Evolutionary conservation across 2,113 vertebrate species (phyloP), one percentile per base, ranked within the genome.

Genomic region (Lophochroa leadbeateri): DNA sequence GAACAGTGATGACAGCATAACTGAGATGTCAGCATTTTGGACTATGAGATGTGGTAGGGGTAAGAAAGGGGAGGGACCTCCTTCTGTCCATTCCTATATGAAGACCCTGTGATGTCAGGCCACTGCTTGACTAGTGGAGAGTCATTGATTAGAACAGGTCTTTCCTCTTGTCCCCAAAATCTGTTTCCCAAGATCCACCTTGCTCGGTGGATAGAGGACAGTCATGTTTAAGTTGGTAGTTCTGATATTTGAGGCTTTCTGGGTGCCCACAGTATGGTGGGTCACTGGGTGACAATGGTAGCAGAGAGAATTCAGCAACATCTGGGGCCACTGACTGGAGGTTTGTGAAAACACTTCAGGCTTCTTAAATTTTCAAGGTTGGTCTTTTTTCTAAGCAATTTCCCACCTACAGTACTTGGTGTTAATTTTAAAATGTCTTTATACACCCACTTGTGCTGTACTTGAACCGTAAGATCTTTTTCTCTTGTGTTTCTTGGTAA

Each of bases 401-500:
- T 90, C 53, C 13, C n/a, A 27, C 53, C 77, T 69, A 37, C 1
- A 58, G 18, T 78, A 58, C 14, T 94, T 70, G 28, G 10, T 96
- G 55, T 86, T 86, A 93, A 84, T 94, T 90, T 93, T 18, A 68
- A 96, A 92, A 81, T 50, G 19, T 60, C 41, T 92, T 81, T 71
- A 67, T 61, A 63, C 43, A 75, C 64, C 60, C 35, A 68, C 31
- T 94, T 6, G 1, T 58, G 61, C 67, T 87, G 57, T 72, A 44
- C 61, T 84, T 64, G 52, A 92, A 67, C 60, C 27, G 3, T 60
- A 60, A 64, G 58, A 64, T 83, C 41, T 72, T 87, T 78, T 61
- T 76, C 44, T 79, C 33, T 82, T 44, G 46, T 77, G 82, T 95
- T 83, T 86, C 96, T 93, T 95, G 82, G 92, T 86, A 90, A 96